Evolutionary conservation across 2,797 vertebrate species (phyloP), one percentile per base, ranked within the genome.

Genomic region (Perodicticus potto): DNA sequence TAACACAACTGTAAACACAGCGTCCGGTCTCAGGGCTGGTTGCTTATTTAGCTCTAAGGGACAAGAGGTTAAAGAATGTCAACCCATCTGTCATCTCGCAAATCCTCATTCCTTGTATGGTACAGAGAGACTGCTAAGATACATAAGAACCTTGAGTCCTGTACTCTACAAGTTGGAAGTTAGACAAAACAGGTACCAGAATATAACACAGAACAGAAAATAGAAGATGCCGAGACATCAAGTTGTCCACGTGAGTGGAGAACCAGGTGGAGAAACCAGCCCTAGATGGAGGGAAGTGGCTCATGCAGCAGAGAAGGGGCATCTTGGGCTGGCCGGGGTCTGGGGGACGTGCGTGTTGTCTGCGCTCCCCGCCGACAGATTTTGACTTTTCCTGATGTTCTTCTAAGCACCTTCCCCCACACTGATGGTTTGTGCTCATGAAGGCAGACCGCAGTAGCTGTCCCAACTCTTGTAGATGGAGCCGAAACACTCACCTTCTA

Each of bases 231-330:
- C 1, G 1, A 34, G 40, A 59, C 0, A 0, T 0, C 14, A 19
- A 34, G 70, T 4, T 40, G 73, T 45, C 20, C 2, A 0, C 0
- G 0, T 0, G 40, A 9, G 14, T 0, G 10, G 7, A 37, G 70
- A 43, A 73, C 0, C 0, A 34, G 37, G 2, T 5, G 63, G 40
- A 73, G 67, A 13, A 7, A 59, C 37, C 37, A 13, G 4, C 23
- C n/a, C 12, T 4, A 9, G 37, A 3, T 5, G 63, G 40, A 73
- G 67, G 3, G 10, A 8, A 17, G 84, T 69, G 43, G 63, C 27
- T 63, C 32, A 16, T 6, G 32, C 20, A 10, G 12, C 23, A 2
- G 2, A 8, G 12, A 13, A 57, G 61, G 74, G 0, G 25, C 13
- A 0, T 7, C 27, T 8, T n/a, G 7, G 5, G 37, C n/a, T 0